These are phyloP conservation scores for Erebia palarica DNA, from an alignment of 2,888 invertebrate species.

Conservation along the genomic window DNA sequence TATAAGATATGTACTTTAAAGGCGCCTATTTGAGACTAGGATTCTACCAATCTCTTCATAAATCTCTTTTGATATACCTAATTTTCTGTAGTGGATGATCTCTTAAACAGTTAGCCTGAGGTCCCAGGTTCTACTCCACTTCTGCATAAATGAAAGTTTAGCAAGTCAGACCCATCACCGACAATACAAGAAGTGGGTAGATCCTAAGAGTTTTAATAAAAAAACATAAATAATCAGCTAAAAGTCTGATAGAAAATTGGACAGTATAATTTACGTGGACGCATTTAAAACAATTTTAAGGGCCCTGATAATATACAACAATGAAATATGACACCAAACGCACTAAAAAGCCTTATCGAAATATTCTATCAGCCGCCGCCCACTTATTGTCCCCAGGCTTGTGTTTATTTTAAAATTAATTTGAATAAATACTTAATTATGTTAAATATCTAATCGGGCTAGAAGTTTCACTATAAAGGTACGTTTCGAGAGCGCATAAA, in stretches of 20 bases:
- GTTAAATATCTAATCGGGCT: conserved; percentile 54
- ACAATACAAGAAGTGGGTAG: background rate
- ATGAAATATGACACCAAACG: conserved; percentile 52
- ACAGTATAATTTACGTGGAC: background rate
- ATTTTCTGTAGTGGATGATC: too few relatives aligned
- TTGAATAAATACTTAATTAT: conserved; percentile 74
- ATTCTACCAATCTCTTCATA: too few relatives aligned
- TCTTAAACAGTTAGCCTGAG: too few relatives aligned
- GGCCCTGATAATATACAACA: conserved; percentile 19
- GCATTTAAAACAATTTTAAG: conserved; percentile 13
- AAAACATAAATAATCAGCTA: background rate
- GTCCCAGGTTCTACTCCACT: too few relatives aligned
- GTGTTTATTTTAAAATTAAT: conserved; percentile 45
- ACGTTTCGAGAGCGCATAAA: background rate
- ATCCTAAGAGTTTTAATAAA: background rate
- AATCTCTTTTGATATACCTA: too few relatives aligned
- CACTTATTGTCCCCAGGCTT: conserved; percentile 34
- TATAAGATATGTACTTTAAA: too few relatives aligned
- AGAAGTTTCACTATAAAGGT: conserved; percentile 20
- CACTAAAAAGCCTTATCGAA: conserved; percentile 27
- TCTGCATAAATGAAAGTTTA: too few relatives aligned
- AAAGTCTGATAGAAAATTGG: background rate
- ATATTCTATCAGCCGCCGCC: conserved; percentile 28
- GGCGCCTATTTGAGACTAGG: too few relatives aligned
- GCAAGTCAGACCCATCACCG: too few relatives aligned